A percentile compares a stretch with the other conserved stretches of the same genome.
These are phyloP conservation scores for Synanthedon andrenaeformis DNA, from an alignment of 2,888 invertebrate genomes.

Conservation along the genomic window DNA sequence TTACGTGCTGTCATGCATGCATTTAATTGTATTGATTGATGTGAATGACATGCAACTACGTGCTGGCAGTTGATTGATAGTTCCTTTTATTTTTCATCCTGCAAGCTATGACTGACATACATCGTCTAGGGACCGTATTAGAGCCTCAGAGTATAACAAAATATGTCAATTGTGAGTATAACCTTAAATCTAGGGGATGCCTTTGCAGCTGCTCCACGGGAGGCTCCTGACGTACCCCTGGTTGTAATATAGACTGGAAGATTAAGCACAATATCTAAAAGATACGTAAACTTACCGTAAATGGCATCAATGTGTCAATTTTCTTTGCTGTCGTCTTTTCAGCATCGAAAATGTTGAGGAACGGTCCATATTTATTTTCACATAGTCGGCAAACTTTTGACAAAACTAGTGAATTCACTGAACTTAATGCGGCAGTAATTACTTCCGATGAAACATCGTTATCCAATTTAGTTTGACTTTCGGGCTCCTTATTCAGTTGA, in stretches of 20 bases:
- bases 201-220: too few species aligned
- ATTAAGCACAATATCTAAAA: neutral
- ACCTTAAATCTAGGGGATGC: too few species aligned
- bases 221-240: too few species aligned
- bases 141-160: too few species aligned
- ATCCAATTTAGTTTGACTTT: neutral
- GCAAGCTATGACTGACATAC: too few species aligned
- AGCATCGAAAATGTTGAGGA: conserved; percentile 57
- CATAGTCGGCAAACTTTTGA: conserved; percentile 58
- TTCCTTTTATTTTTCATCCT: too few species aligned
- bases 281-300: conserved; percentile 35
- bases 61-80: too few species aligned
- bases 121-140: too few species aligned
- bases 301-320: conserved; percentile 56
- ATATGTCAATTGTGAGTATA: too few species aligned
- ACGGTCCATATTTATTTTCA: conserved; percentile 60
- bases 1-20: too few species aligned
- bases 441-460: conserved; percentile 13
- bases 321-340: conserved; percentile 53
- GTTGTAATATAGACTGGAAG: neutral
- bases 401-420: conserved; percentile 26
- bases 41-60: too few species aligned
- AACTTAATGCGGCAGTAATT: conserved; percentile 25
- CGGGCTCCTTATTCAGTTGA: neutral
- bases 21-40: too few species aligned